Evolutionary conservation across 2,888 invertebrate genomes (phyloP).

Genomic region (Hypolimnas misippus): DNA sequence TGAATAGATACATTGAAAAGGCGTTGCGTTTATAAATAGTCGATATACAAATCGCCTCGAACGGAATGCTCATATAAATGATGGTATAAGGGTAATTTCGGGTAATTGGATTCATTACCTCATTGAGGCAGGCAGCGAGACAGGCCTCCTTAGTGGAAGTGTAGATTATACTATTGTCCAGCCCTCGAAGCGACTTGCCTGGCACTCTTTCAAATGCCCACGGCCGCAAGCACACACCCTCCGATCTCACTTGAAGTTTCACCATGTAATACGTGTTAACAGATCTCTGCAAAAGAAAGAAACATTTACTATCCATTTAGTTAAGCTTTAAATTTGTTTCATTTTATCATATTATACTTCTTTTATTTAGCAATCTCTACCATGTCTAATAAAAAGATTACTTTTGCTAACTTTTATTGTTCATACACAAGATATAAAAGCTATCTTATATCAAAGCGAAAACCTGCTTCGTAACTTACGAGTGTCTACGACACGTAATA

Average conservation of each 20-base stretch:
- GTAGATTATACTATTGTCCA: constrained; percentile 96
- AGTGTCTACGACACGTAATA: constrained; percentile 38
- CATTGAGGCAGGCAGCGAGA: constrained; percentile 95
- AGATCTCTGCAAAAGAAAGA: constrained; percentile 82
- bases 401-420: constrained; percentile 28
- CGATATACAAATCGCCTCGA: constrained; percentile 49
- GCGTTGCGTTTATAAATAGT: constrained; percentile 51
- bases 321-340: background rate
- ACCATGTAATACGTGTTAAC: constrained; percentile 98
- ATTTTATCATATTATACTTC: background rate
- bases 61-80: constrained; percentile 48
- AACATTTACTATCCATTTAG: background rate
- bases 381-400: constrained; percentile 2
- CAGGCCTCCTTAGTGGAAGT: constrained; percentile 97
- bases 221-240: constrained; percentile 95
- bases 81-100: constrained; percentile 47
- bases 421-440: constrained; percentile 24
- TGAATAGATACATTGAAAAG: constrained; percentile 68
- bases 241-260: constrained; percentile 94
- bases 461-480: constrained; percentile 39
- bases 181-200: constrained; percentile 94
- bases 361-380: background rate
- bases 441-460: constrained; percentile 41
- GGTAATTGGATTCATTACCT: constrained; percentile 79
- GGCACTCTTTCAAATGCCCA: constrained; percentile 97